phyloP scores from a whole-genome alignment of 2,797 vertebrate species.

The Chromobotia macracanthus region DNA sequence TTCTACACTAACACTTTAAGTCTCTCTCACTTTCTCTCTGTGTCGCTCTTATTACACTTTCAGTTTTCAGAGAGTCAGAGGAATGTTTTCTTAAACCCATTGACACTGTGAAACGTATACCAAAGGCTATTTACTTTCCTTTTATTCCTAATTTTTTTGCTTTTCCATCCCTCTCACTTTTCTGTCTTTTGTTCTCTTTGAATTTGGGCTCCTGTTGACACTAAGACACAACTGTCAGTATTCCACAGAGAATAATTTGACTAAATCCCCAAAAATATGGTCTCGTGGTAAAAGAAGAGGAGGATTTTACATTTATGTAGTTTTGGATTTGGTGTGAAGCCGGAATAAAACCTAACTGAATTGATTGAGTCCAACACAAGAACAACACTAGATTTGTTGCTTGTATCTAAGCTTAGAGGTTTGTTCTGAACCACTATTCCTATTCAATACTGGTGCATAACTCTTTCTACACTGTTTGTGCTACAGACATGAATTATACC shows the following conservation, averaged over 20 bases:
- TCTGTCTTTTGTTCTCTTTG: slow-evolving; percentile 18
- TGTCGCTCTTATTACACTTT: slow-evolving; percentile 39
- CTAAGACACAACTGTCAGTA: not conserved
- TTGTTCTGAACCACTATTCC: too few species aligned
- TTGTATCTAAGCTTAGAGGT: too few species aligned
- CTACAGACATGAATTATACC: too few species aligned
- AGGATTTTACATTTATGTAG: too few species aligned
- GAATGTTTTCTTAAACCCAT: slow-evolving; percentile 83
- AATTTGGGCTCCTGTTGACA: not conserved
- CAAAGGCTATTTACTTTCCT: slow-evolving; percentile 56
- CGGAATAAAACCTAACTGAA: not conserved
- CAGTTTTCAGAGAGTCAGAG: slow-evolving; percentile 59
- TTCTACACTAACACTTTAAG: slow-evolving; percentile 19
- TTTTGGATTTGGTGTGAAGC: not conserved
- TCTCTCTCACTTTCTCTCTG: not conserved
- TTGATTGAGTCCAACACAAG: too few species aligned
- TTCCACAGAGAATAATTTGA: not conserved
- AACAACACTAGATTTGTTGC: too few species aligned
- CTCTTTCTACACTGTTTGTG: too few species aligned
- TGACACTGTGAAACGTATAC: slow-evolving; percentile 73
- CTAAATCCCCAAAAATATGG: not conserved
- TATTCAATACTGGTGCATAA: too few species aligned
- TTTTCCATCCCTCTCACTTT: slow-evolving; percentile 37
- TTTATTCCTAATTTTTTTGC: slow-evolving; percentile 66
- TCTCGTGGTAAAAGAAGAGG: too few species aligned